Evolutionary conservation across 2,797 vertebrate genomes (phyloP), one percentile per base, ranked within the genome.

Genomic region (Mormyrus proboscirostris): DNA sequence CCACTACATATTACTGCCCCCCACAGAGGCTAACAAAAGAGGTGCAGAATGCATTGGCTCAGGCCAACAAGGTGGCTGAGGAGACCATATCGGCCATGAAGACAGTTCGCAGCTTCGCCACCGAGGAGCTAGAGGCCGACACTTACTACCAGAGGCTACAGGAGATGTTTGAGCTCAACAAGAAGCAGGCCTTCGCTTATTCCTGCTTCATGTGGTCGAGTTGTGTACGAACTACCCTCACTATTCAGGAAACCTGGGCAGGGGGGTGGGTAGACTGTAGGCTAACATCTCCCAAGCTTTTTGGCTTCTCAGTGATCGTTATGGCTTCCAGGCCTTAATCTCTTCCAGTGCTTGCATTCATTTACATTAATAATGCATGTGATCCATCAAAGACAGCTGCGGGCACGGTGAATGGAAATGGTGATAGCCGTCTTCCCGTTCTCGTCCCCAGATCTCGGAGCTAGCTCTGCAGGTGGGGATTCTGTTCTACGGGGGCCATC

Each of bases 91-190:
- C 98, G 0, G 94, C 97, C 92, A 98, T 99, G 96, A 97, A 95
- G 95, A 99, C 98, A 0, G 98, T 99, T 3, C 95, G 98, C 47
- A 99, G 98, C 91, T 99, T 99, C 0, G 97, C 98, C 92, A 98
- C 97, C 0, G 98, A 99, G 93, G 91, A 95, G 5, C 93, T 92
- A 0, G 98, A 99, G 93, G 97, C 96, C 0, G 94, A 96, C 0
- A 94, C 96, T 19, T 98, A 98, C 93, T 93, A 94, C 12, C 90
- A 90, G 91, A 97, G 96, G 90, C 96, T 99, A 55, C 93, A 96
- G 92, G 95, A 95, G 89, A 97, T 99, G 92, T 99, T 97, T 93
- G 93, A 93, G 47, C 94, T 99, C 88, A 98, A 99, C 95, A 96
- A 96, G 90, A 96, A 97, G 83, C 97, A 99, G 92, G 97, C 98